Percentiles rank a stretch among this genome's conserved stretches.
phyloP scores from a whole-genome alignment of 2,888 invertebrate genomes.

The Cheilosia impressa region DNA sequence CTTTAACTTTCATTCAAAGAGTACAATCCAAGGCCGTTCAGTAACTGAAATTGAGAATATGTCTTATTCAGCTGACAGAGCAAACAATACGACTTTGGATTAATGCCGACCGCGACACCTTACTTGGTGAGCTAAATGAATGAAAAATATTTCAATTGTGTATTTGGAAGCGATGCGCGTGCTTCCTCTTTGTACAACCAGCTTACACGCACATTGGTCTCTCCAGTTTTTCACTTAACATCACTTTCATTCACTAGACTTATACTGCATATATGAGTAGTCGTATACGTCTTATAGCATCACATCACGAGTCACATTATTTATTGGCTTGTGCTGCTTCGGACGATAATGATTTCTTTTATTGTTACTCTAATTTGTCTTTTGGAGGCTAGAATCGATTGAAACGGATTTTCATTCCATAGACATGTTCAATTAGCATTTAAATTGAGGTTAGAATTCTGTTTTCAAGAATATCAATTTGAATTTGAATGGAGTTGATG shows the following conservation, averaged over 20 bases:
- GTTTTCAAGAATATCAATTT: neutral
- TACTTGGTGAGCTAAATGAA: constrained; percentile 35
- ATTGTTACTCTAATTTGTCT: constrained; percentile 13
- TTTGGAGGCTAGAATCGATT: neutral
- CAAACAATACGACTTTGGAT: constrained; percentile 17
- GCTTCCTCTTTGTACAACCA: constrained; percentile 28
- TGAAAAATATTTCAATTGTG: constrained; percentile 26
- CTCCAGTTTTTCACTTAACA: constrained; percentile 39
- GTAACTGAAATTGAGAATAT: neutral
- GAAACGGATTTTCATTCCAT: constrained; percentile 1
- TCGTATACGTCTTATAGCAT: constrained; percentile 26
- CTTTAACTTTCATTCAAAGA: constrained; percentile 30
- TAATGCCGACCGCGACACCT: constrained; percentile 3
- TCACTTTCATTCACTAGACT: constrained; percentile 40
- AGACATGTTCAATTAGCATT: constrained; percentile 16
- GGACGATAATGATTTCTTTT: constrained; percentile 27
- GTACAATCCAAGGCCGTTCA: constrained; percentile 28
- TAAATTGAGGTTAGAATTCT: constrained; percentile 16
- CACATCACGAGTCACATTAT: constrained; percentile 24
- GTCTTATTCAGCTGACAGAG: constrained; percentile 25
- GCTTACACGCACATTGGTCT: constrained; percentile 29
- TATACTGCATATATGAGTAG: too few relatives aligned
- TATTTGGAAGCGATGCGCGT: constrained; percentile 19
- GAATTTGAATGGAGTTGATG: neutral
- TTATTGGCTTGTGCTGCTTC: constrained; percentile 33